phyloP scores from a whole-genome alignment of 2,888 invertebrate species.

The Agrotis puta region DNA sequence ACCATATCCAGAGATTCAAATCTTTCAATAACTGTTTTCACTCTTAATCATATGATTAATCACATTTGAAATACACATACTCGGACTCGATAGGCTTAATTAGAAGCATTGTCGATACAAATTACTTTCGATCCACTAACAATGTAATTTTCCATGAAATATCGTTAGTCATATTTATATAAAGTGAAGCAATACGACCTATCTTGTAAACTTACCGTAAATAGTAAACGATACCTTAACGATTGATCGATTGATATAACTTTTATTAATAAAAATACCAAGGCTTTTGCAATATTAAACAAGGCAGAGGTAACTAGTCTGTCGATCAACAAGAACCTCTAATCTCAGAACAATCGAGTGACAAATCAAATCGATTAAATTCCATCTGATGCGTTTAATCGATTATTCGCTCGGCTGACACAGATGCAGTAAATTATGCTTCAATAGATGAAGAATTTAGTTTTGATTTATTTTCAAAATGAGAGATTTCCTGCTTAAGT shows the following conservation, averaged over 20 bases:
- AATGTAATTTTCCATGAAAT: conserved; percentile 31
- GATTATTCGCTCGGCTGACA: conserved; percentile 38
- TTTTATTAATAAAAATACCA: conserved; percentile 41
- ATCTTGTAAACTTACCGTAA: conserved; percentile 40
- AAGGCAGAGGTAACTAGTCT: conserved; percentile 38
- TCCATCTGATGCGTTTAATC: conserved; percentile 43
- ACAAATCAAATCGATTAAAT: conserved; percentile 38
- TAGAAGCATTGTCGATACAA: conserved; percentile 25
- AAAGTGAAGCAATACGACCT: conserved; percentile 48
- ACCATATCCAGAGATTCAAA: not conserved
- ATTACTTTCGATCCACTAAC: conserved; percentile 22
- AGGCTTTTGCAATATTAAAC: conserved; percentile 42
- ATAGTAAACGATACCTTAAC: conserved; percentile 44
- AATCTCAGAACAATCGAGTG: conserved; percentile 41
- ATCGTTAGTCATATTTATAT: conserved; percentile 37
- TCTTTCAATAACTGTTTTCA: conserved; percentile 3
- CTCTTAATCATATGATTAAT: conserved; percentile 13
- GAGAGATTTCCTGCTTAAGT: conserved; percentile 52
- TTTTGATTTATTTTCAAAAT: conserved; percentile 54
- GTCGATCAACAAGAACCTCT: conserved; percentile 25
- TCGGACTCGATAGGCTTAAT: conserved; percentile 12
- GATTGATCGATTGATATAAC: conserved; percentile 45
- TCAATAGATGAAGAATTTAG: conserved; percentile 23
- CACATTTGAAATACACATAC: not conserved
- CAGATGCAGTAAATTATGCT: conserved; percentile 45